Evolutionary conservation across 2,888 invertebrate genomes (phyloP).

Genomic region (Rambutsinella grinnellia): DNA sequence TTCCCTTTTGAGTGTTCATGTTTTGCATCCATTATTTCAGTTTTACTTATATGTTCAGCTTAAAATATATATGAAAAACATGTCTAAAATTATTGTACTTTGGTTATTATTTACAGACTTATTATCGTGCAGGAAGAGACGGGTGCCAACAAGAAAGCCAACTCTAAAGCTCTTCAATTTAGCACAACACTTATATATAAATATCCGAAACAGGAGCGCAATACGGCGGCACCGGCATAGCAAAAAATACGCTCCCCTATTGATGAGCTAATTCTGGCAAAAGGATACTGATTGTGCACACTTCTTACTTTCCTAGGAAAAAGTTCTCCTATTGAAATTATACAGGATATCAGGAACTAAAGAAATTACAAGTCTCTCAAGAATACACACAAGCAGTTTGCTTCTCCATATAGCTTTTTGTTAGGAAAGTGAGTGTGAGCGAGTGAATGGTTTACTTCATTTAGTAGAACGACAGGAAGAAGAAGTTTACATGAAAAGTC

Average conservation of each 20-base stretch:
- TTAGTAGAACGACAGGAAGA: constrained; percentile 9
- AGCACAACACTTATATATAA: not conserved
- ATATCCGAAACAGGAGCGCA: not conserved
- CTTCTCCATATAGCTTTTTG: too few relatives aligned
- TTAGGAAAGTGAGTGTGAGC: constrained; percentile 7
- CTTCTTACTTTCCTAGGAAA: not conserved
- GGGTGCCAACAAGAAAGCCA: constrained; percentile 36
- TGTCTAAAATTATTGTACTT: constrained; percentile 4
- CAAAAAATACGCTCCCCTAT: constrained; percentile 18
- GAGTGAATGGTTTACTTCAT: constrained; percentile 19
- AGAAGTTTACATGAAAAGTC: constrained; percentile 14
- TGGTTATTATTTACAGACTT: constrained; percentile 37
- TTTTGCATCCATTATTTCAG: too few relatives aligned
- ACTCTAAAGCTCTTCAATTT: too few relatives aligned
- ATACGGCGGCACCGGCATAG: not conserved
- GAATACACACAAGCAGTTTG: not conserved
- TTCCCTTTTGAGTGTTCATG: not conserved
- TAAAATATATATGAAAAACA: too few relatives aligned
- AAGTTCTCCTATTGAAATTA: not conserved
- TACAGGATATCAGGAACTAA: not conserved
- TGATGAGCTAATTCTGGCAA: constrained; percentile 55
- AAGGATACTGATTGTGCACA: constrained; percentile 19
- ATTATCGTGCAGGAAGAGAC: constrained; percentile 47
- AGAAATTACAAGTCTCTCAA: not conserved
- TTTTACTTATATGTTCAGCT: too few relatives aligned